Evolutionary conservation across 1,140 invertebrate genomes (phyloP).

Genomic region (Drosophila littoralis): DNA sequence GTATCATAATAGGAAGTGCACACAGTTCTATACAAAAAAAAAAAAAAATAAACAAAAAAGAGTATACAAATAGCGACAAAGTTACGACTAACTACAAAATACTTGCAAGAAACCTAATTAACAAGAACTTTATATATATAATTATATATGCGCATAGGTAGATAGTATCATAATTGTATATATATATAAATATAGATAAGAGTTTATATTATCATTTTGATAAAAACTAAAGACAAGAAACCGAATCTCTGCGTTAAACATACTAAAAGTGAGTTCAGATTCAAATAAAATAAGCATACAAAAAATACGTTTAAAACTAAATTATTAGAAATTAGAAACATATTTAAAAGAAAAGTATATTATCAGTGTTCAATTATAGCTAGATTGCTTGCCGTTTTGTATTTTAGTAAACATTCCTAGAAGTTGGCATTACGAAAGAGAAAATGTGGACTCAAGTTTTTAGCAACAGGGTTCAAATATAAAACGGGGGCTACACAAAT

Average conservation of each 20-base stretch:
- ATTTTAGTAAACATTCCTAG: constrained; percentile 70
- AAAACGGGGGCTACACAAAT: constrained; percentile 1
- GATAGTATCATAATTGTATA: constrained; percentile 15
- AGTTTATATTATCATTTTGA: constrained; percentile 22
- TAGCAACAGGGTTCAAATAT: not conserved
- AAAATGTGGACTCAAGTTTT: too few relatives aligned
- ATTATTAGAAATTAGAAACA: constrained; percentile 33
- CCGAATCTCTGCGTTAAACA: constrained; percentile 46
- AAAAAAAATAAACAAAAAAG: constrained; percentile 36
- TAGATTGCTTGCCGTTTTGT: constrained; percentile 77
- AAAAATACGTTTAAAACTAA: constrained; percentile 5
- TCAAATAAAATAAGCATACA: constrained; percentile 1
- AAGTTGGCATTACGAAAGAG: too few relatives aligned
- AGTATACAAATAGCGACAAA: constrained; percentile 39
- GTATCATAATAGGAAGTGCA: constrained; percentile 35
- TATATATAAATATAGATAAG: not conserved
- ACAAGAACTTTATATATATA: constrained; percentile 63
- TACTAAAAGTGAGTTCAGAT: not conserved
- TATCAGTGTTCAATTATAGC: constrained; percentile 59
- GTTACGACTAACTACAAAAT: constrained; percentile 73
- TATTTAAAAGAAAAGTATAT: constrained; percentile 35
- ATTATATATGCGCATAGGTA: constrained; percentile 36
- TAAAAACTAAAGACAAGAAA: constrained; percentile 40
- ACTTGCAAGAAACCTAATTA: constrained; percentile 78
- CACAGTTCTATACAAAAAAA: constrained; percentile 21